These are phyloP conservation scores for Diabrotica undecimpunctata DNA, from an alignment of 1,140 invertebrate species.

Conservation along the genomic window DNA sequence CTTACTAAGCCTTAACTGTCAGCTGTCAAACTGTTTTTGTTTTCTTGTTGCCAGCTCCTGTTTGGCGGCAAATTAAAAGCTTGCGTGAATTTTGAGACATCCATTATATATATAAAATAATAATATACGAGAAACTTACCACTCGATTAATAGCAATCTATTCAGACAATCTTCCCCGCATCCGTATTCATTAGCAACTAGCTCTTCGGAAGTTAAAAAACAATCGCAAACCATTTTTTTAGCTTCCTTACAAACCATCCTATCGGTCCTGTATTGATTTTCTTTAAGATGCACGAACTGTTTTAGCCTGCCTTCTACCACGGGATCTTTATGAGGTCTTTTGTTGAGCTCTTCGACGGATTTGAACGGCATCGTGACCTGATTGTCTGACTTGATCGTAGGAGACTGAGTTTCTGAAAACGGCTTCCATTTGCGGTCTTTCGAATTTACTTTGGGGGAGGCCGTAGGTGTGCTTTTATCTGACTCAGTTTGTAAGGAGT, in stretches of 20 bases:
- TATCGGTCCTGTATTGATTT: constrained; percentile 79
- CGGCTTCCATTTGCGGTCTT: constrained; percentile 20
- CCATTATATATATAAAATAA: no score
- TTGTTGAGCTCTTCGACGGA: neutral
- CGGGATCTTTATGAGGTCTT: constrained; percentile 41
- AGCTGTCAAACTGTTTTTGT: no score
- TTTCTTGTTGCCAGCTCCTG: no score
- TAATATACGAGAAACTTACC: constrained; percentile 52
- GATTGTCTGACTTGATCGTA: constrained; percentile 11
- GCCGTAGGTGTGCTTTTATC: constrained; percentile 22
- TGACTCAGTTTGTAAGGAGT: constrained; percentile 29
- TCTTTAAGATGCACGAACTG: constrained; percentile 77
- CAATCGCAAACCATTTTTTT: constrained; percentile 95
- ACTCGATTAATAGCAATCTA: constrained; percentile 96
- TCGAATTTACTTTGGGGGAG: constrained; percentile 18
- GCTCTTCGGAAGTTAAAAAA: constrained; percentile 83
- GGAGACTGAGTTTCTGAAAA: constrained; percentile 37
- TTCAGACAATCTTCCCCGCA: constrained; percentile 97
- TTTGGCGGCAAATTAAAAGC: no score
- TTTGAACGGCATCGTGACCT: neutral
- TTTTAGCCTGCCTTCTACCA: constrained; percentile 69
- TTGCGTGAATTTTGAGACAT: no score
- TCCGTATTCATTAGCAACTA: constrained; percentile 74
- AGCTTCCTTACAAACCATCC: constrained; percentile 80
- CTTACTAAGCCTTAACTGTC: no score